Conservation (phyloP, 2,797 vertebrate genomes). For the Fratercula arctica region DNA sequence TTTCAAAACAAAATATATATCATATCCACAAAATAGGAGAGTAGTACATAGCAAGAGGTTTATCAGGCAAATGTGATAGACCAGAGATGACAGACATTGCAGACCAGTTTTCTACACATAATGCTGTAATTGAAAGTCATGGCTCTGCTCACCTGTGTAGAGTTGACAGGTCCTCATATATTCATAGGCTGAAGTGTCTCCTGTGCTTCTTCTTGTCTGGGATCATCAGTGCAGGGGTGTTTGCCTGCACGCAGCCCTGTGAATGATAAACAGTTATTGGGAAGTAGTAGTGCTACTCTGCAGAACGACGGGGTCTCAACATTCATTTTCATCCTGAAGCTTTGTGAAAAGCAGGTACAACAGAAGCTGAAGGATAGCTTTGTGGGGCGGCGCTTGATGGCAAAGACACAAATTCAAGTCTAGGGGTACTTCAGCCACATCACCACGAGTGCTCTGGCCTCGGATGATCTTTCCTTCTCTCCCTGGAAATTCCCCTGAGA, state of each 20-base stretch:
- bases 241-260: background rate
- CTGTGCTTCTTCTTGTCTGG: background rate
- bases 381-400: background rate
- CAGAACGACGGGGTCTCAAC: background rate
- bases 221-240: background rate
- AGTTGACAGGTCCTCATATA: background rate
- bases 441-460: background rate
- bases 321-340: background rate
- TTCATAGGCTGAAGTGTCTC: background rate
- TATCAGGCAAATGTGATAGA: background rate
- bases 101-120: background rate
- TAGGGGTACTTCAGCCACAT: background rate
- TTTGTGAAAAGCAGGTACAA: background rate
- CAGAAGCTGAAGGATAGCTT: background rate
- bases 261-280: background rate
- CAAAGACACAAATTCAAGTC: background rate
- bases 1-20: background rate
- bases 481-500: conserved; percentile 7
- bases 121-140: background rate
- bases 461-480: background rate
- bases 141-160: background rate
- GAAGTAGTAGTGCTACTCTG: background rate
- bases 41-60: background rate
- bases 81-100: background rate
- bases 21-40: background rate